Conservation (phyloP, 2,113 vertebrate species). For the Planiliza haematocheilus region DNA sequence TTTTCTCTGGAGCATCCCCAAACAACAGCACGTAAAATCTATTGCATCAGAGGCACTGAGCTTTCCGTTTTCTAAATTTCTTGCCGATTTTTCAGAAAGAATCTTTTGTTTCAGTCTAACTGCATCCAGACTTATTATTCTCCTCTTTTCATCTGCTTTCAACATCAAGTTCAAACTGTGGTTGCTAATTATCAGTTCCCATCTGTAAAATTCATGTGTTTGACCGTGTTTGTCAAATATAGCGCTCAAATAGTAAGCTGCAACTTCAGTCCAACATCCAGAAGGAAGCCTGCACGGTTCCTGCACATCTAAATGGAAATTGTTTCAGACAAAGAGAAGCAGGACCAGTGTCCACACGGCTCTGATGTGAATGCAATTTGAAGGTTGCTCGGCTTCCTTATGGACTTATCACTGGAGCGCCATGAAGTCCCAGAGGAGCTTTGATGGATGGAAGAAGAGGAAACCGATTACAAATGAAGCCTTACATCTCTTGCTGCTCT, state of each 20-base stretch:
- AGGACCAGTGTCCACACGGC: constrained; percentile 19
- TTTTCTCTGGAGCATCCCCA: constrained; percentile 35
- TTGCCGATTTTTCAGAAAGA: constrained; percentile 13
- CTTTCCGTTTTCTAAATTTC: constrained; percentile 31
- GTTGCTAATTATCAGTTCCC: constrained; percentile 19
- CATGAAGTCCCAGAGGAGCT: constrained; percentile 37
- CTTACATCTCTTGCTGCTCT: constrained; percentile 33
- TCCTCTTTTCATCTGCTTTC: constrained; percentile 2
- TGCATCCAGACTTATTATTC: constrained; percentile 1
- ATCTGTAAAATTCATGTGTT: constrained; percentile 32
- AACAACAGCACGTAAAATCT: constrained; percentile 27
- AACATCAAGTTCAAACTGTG: constrained; percentile 34
- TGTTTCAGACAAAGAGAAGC: constrained; percentile 21
- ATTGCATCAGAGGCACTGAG: constrained; percentile 28
- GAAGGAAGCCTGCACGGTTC: background rate
- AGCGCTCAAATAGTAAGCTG: constrained; percentile 7
- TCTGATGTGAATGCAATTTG: constrained; percentile 25
- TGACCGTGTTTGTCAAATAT: background rate
- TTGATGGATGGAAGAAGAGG: constrained; percentile 51
- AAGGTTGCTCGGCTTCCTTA: constrained; percentile 12
- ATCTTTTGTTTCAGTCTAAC: background rate
- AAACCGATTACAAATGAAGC: constrained; percentile 58
- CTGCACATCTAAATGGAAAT: constrained; percentile 33
- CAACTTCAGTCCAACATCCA: background rate
- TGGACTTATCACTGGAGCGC: constrained; percentile 22